These are phyloP conservation scores for Gibbula magus DNA, from an alignment of 2,888 invertebrate genomes.

Conservation along the genomic window DNA sequence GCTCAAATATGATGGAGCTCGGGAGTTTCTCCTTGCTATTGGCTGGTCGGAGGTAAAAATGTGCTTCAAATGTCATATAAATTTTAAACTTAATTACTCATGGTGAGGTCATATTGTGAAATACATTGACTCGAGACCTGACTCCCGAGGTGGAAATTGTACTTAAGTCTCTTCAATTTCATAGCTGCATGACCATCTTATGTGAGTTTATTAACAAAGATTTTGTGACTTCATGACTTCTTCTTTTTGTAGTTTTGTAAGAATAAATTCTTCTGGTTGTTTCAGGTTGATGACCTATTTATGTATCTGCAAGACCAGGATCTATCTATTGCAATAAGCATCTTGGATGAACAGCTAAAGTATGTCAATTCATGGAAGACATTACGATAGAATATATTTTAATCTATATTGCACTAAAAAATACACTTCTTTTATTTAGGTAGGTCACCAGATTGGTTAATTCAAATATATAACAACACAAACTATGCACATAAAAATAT, in stretches of 20 bases:
- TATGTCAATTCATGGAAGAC: neutral
- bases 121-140: no score
- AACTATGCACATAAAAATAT: no score
- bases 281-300: constrained; percentile 24
- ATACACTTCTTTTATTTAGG: neutral
- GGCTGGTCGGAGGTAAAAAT: constrained; percentile 31
- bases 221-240: no score
- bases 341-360: constrained; percentile 27
- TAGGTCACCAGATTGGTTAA: no score
- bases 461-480: no score
- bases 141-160: no score
- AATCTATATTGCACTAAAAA: neutral
- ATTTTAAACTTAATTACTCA: neutral
- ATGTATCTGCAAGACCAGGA: constrained; percentile 20
- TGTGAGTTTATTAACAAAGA: no score
- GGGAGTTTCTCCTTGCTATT: constrained; percentile 31
- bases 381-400: neutral
- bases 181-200: no score
- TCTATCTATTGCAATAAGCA: neutral
- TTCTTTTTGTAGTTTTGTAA: no score
- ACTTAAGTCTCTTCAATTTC: no score
- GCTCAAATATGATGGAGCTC: constrained; percentile 31
- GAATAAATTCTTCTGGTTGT: neutral
- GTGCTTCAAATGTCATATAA: neutral
- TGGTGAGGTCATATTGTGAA: no score